Conservation (phyloP, 2,888 invertebrate species). For the Tachina grossa region DNA sequence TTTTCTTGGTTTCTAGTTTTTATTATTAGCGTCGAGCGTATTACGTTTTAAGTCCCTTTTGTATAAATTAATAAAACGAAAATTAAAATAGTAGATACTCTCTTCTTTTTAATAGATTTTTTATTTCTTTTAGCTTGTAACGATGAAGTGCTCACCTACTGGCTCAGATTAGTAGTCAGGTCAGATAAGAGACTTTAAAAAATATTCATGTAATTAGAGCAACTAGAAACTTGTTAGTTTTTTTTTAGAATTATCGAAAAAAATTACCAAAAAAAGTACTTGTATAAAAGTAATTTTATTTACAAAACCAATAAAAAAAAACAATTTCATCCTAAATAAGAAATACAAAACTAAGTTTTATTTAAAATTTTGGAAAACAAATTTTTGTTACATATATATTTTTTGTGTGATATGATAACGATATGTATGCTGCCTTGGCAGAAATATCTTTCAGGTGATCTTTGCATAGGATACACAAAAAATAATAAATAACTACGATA, state of each 20-base stretch:
- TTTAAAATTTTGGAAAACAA: not conserved
- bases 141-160: slow-evolving; percentile 21
- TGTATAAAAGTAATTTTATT: slow-evolving; percentile 32
- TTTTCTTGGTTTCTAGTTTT: slow-evolving; percentile 67
- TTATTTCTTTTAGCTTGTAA: slow-evolving; percentile 34
- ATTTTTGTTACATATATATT: not conserved
- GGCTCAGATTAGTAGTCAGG: slow-evolving; percentile 19
- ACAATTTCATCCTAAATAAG: slow-evolving; percentile 22
- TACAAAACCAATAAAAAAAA: slow-evolving; percentile 30
- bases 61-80: slow-evolving; percentile 55
- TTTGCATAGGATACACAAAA: no score
- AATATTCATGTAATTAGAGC: slow-evolving; percentile 25
- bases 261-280: slow-evolving; percentile 38
- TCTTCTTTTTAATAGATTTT: slow-evolving; percentile 28
- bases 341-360: slow-evolving; percentile 29
- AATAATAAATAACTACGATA: no score
- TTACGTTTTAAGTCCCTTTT: slow-evolving; percentile 65
- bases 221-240: not conserved
- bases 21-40: slow-evolving; percentile 60
- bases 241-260: not conserved
- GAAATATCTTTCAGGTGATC: no score
- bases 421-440: no score
- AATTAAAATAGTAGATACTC: slow-evolving; percentile 48
- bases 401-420: no score
- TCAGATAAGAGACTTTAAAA: slow-evolving; percentile 23